Evolutionary conservation across 1,140 invertebrate genomes (phyloP), one percentile per base, ranked within the genome.

Genomic region (Anthonomus grandis): DNA sequence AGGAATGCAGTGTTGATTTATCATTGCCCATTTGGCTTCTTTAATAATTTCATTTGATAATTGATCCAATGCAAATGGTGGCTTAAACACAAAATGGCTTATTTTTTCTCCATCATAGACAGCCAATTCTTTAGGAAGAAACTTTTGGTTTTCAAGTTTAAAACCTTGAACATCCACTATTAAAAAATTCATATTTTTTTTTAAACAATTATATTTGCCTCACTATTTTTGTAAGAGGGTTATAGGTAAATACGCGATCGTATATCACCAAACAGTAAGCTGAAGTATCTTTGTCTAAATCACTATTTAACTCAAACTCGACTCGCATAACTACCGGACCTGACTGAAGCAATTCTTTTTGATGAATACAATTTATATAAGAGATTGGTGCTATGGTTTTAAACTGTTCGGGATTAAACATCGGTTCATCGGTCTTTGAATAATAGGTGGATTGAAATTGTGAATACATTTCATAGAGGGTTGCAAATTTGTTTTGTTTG

Each of bases 191-290:
- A n/a, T n/a, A n/a, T n/a, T n/a, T n/a, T n/a, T n/a, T n/a, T n/a
- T n/a, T n/a, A n/a, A n/a, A n/a, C n/a, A n/a, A 25, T 50, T 50
- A 50, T n/a, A 50, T 6, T 15, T 50, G 48, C 23, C 17, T 37
- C n/a, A 50, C 19, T 10, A 50, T 38, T 24, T 50, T 50, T 23
- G 34, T 38, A 5, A 50, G 21, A 38, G 48, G 48, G 12, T 37
- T 50, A 13, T 50, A 50, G 15, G 34, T 50, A 50, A 50, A 50
- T 38, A 50, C 13, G n/a, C 39, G 37, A 39, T 50, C 48, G 25
- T 50, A 37, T 4, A 50, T 6, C 22, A 50, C 39, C n/a, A 50
- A 37, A 18, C 48, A 50, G 24, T 50, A 50, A 22, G 22, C 48
- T 8, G 48, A 6, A n/a, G 31, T 38, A 4, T 37, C 13, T 4